phyloP scores from a whole-genome alignment of 2,797 vertebrate species.

The Schizopygopsis pylzovi region DNA sequence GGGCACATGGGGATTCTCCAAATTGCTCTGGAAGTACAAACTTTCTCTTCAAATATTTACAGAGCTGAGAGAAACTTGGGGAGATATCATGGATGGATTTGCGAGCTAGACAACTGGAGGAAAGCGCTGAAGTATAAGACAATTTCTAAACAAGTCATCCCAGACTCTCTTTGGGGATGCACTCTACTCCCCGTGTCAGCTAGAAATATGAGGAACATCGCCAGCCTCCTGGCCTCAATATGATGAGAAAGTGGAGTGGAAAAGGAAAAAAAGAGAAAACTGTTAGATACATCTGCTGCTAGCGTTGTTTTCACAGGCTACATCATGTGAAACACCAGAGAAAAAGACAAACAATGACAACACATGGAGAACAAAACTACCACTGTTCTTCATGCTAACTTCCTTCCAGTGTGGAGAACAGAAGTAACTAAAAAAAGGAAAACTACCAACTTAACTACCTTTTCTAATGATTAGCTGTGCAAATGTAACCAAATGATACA shows the following conservation, averaged over 20 bases:
- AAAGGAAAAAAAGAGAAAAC: not conserved
- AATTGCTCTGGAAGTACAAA: constrained; percentile 43
- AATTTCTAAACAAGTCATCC: constrained; percentile 49
- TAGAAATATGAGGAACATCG: constrained; percentile 45
- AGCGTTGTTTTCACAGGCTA: not conserved
- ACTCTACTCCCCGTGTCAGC: constrained; percentile 38
- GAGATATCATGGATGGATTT: constrained; percentile 35
- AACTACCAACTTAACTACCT: not conserved
- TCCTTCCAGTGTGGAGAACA: not conserved
- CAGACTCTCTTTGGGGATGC: constrained; percentile 46
- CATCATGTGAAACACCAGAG: constrained; percentile 5
- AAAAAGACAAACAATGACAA: not conserved
- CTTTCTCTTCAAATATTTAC: constrained; percentile 45
- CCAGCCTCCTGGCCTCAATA: constrained; percentile 41
- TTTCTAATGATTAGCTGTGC: not conserved
- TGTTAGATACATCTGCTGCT: constrained; percentile 11
- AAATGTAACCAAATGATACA: not conserved
- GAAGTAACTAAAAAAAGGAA: not conserved
- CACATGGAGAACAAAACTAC: not conserved
- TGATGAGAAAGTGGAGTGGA: constrained; percentile 16
- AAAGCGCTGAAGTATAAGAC: constrained; percentile 38
- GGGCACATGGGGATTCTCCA: constrained; percentile 35
- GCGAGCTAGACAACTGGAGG: constrained; percentile 24
- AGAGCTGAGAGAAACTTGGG: not conserved
- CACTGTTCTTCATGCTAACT: not conserved